Conservation (phyloP, 2,113 vertebrate species). For the Catharus bicknelli region DNA sequence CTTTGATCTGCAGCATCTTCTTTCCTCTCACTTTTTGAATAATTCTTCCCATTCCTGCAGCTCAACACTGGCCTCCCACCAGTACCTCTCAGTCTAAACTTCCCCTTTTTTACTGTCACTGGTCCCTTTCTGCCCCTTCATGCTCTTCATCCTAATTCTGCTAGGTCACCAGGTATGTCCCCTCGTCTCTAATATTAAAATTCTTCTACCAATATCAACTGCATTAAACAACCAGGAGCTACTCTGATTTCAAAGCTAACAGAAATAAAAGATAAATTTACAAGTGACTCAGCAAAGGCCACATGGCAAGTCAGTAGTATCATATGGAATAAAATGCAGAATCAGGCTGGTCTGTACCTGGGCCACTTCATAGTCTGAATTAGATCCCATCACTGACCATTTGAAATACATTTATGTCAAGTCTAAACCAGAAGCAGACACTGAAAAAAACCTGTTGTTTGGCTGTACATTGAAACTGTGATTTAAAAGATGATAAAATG, state of each 20-base stretch:
- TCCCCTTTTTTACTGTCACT: not conserved
- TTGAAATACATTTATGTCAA: not conserved
- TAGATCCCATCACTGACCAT: not conserved
- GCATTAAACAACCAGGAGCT: not conserved
- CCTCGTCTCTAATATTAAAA: not conserved
- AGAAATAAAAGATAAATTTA: conserved; percentile 1
- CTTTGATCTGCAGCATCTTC: not conserved
- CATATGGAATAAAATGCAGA: rapidly evolving
- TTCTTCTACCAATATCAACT: not conserved
- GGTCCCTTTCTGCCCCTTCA: not conserved
- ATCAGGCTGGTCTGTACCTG: not conserved
- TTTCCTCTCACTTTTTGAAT: not conserved
- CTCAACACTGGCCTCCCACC: not conserved
- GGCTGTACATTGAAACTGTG: not conserved
- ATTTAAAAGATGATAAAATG: conserved; percentile 34
- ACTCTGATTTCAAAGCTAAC: not conserved
- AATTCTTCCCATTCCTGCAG: not conserved
- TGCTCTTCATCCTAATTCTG: not conserved
- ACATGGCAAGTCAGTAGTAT: not conserved
- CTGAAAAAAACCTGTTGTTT: not conserved
- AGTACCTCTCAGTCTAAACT: not conserved
- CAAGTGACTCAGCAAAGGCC: not conserved
- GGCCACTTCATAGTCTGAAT: not conserved
- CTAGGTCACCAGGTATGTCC: not conserved
- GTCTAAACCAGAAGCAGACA: conserved; percentile 25